Percentiles rank a stretch among this genome's conserved stretches.
Conservation (phyloP, 2,113 vertebrate species). For the Piaya cayana region DNA sequence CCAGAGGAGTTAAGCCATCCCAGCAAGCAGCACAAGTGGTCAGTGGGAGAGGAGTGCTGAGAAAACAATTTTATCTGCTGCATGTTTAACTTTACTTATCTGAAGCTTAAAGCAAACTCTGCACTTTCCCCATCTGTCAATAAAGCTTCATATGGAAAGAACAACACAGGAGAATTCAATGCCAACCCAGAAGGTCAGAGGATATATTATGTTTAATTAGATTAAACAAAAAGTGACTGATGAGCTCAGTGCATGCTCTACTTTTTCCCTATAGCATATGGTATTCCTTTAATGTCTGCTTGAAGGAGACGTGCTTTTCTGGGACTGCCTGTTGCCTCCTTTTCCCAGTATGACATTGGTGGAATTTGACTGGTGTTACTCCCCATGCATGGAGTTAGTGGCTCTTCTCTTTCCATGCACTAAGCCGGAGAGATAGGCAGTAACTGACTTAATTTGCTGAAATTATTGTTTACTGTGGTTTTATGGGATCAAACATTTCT, state of each 20-base stretch:
- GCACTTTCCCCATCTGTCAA: constrained; percentile 55
- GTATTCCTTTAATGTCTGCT: constrained; percentile 15
- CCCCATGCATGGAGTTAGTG: not conserved
- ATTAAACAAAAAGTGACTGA: constrained; percentile 49
- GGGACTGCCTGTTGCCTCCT: not conserved
- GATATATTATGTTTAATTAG: constrained; percentile 42
- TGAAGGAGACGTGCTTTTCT: not conserved
- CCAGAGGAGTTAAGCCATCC: not conserved
- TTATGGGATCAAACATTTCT: not conserved
- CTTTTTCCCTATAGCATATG: not conserved
- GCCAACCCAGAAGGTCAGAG: constrained; percentile 56
- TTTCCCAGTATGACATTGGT: not conserved
- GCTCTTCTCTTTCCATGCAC: not conserved
- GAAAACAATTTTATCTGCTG: constrained; percentile 63
- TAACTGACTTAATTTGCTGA: constrained; percentile 30
- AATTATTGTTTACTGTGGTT: constrained; percentile 41
- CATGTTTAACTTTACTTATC: constrained; percentile 63
- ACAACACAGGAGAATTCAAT: constrained; percentile 29
- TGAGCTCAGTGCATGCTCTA: not conserved
- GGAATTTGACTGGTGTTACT: not conserved
- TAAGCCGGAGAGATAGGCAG: constrained; percentile 16
- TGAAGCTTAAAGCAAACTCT: constrained; percentile 55
- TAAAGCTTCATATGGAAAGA: constrained; percentile 58
- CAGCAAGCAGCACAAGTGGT: not conserved
- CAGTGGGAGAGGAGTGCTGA: constrained; percentile 3